Conservation (phyloP, 2,113 vertebrate species). For the Ceyx margarethae region DNA sequence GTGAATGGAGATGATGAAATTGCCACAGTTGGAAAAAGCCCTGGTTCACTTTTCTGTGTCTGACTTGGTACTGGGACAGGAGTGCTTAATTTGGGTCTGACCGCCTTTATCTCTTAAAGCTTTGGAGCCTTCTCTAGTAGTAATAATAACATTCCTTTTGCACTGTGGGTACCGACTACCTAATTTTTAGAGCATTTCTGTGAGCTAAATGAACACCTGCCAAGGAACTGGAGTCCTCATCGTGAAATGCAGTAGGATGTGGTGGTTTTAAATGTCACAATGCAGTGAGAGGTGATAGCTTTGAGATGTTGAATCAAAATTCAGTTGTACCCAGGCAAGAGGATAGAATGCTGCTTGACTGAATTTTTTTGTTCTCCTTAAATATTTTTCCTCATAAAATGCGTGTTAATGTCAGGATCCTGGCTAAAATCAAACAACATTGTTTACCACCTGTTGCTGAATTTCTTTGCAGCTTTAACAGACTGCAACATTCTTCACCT, state of each 20-base stretch:
- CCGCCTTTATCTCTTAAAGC: neutral
- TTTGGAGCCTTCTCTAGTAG: neutral
- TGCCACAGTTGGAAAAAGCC: neutral
- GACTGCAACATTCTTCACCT: neutral
- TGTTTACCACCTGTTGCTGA: neutral
- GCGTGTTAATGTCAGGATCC: neutral
- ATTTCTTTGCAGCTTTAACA: neutral
- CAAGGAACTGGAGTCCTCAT: neutral
- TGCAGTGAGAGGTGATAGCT: neutral
- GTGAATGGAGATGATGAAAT: neutral
- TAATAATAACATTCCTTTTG: neutral
- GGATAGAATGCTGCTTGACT: neutral
- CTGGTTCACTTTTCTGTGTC: neutral
- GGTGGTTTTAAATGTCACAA: neutral
- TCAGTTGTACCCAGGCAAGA: neutral
- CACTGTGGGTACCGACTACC: neutral
- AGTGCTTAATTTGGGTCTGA: neutral
- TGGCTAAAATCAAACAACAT: neutral
- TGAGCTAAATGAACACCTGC: neutral
- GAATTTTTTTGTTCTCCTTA: neutral
- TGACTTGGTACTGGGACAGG: neutral
- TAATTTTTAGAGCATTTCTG: neutral
- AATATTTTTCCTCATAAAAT: neutral
- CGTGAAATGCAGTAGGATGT: neutral
- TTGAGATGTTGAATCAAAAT: conserved; percentile 21